Evolutionary conservation across 1,140 invertebrate genomes (phyloP), one percentile per base, ranked within the genome.

Genomic region (Arctopsyche grandis): DNA sequence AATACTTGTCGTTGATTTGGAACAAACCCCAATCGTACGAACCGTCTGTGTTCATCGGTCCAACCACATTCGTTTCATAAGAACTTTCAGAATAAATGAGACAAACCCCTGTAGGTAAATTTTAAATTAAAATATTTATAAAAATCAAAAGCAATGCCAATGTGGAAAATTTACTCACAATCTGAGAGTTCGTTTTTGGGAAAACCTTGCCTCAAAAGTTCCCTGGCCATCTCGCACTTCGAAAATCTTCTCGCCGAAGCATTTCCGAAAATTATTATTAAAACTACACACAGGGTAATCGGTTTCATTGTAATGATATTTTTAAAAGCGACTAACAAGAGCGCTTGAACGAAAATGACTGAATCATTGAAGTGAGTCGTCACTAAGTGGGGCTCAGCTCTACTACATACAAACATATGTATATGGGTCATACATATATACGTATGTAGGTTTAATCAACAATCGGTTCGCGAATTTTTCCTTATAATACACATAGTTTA

Each of bases 1-100:
- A 91, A 79, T 89, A 90, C 3, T 86, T 85, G 83, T 90, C 89
- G 82, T 90, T 91, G 78, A 91, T 89, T 85, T 91, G 90, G 85
- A 91, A 91, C 21, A 91, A 83, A 0, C 90, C 90, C 84, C 89
- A 90, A 83, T 91, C 90, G 16, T 85, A 84, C n/a, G 89, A 90
- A 0, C 89, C 88, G 79, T 91, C 87, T 5, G 79, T 84, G 80
- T 91, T 91, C 7, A 85, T 83, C 9, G 80, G 85, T 56, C 87
- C 86, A 7, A 86, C 84, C 26, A 86, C 86, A 74, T 83, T 82
- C 0, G 89, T 90, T 56, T 84, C 85, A 1, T 87, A 84, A 0
- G 83, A 83, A 77, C 90, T 91, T 83, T 91, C 90, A 16, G 85
- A 83, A 81, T 90, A 86, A 0, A 90, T 85, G 0, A 91, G 83